These are phyloP conservation scores for Lagria hirta DNA, from an alignment of 2,888 invertebrate species.

Conservation along the genomic window DNA sequence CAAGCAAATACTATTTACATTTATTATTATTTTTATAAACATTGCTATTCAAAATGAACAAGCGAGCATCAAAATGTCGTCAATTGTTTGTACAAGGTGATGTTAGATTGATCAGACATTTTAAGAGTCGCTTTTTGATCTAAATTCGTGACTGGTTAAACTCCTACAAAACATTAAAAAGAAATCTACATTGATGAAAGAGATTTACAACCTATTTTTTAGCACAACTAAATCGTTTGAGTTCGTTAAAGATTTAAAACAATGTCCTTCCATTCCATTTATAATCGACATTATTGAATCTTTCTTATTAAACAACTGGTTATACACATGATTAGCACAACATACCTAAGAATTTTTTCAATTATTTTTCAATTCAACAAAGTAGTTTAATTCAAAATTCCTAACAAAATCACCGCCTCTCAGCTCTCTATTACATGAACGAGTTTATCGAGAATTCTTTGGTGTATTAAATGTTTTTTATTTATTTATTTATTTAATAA, in stretches of 20 bases:
- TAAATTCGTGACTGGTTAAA: conserved; percentile 18
- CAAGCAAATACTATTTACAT: conserved; percentile 23
- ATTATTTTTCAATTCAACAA: too few species aligned
- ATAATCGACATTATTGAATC: conserved; percentile 23
- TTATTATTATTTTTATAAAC: conserved; percentile 11
- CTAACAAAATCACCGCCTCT: conserved; percentile 17
- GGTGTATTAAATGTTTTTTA: conserved; percentile 31
- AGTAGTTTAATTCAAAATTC: conserved; percentile 9
- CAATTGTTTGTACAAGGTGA: conserved; percentile 1
- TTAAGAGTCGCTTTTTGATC: conserved; percentile 1
- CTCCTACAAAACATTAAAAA: conserved; percentile 23
- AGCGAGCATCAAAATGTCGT: conserved; percentile 4
- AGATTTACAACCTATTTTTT: conserved; percentile 12
- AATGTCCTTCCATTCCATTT: conserved; percentile 13
- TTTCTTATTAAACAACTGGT: conserved; percentile 25
- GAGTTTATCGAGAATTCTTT: conserved; percentile 27
- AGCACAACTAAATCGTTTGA: conserved; percentile 18
- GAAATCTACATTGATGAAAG: conserved; percentile 23
- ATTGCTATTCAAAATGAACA: conserved; percentile 6
- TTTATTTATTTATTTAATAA: conserved; percentile 30
- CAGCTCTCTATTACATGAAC: conserved; percentile 13
- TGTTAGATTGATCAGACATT: background rate
- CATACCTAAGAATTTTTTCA: conserved; percentile 24
- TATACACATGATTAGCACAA: conserved; percentile 27
- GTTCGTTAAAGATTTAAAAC: conserved; percentile 16